Base-by-base conservation (phyloP, 2,888 invertebrate genomes). In the Atrina japonica region DNA sequence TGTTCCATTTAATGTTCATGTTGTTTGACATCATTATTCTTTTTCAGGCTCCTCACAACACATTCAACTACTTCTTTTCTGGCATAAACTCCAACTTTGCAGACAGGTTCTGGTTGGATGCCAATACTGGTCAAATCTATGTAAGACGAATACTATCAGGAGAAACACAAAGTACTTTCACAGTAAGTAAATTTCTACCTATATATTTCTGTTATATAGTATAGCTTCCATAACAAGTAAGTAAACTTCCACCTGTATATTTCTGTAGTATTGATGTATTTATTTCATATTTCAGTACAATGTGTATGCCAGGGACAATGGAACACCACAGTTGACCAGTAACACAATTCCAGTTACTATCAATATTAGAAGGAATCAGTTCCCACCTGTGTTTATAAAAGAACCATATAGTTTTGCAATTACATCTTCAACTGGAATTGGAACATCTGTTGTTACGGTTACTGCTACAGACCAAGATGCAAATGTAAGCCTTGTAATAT, bases 341-440 rank as follows among this genome's bases (percentile, higher is more conserved):
- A 35, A 45, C 7, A 35, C 63, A 18, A 64, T 81, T 18, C 75
- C 72, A 14, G 78, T 83, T 16, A 79, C 67, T 14, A 80, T 81
- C 11, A 76, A 61, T 23, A 78, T 88, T 2, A 63, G 76, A 18
- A 71, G 88, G 16, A 88, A 88, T 69, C 68, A 77, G 21, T 66
- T 77, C 43, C 41, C 83, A 7, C 89, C 89, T 7, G 69, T 65
- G 35, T 89, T 88, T 66, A 78, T 81, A 18, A 70, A 75, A 7
- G 77, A 80, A 27, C 56, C 65, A 1, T 85, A 85, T 66, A 66
- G 66, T 23, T 60, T 71, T n/a, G 75, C 76, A 21, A 78, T 86
- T 23, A 75, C 75, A 7, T 74, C 79, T 23, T 58, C 75, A 53
- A 69, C 76, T 29, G 58, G 64, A 21, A 45, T 69, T n/a, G 79